Percentiles rank a stretch among this genome's conserved stretches.
Conservation (phyloP, 2,113 vertebrate species). For the Philantomba maxwellii region DNA sequence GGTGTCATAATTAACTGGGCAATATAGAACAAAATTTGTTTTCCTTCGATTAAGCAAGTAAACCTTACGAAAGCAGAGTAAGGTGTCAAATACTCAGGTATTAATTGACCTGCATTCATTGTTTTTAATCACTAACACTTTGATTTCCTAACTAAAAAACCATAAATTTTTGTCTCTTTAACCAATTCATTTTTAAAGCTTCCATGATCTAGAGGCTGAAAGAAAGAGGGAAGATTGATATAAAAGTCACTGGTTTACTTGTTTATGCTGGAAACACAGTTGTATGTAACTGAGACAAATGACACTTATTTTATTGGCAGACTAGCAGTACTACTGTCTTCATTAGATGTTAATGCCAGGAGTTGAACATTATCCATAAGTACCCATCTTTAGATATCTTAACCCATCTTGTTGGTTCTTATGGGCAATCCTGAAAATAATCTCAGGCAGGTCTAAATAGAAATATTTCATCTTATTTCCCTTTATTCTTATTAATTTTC, state of each 20-base stretch:
- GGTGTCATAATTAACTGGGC: not conserved
- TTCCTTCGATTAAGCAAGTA: not conserved
- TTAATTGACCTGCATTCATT: not conserved
- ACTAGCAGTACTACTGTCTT: not conserved
- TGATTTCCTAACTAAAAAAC: not conserved
- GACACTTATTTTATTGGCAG: not conserved
- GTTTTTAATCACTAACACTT: not conserved
- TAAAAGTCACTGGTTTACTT: not conserved
- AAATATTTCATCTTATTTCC: not conserved
- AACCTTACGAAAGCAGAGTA: not conserved
- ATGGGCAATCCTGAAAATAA: not conserved
- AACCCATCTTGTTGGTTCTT: not conserved
- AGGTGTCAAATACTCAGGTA: not conserved
- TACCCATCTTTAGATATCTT: not conserved
- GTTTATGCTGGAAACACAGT: not conserved
- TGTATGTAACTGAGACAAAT: not conserved
- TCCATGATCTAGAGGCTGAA: not conserved
- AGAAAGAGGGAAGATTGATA: not conserved
- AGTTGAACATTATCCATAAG: not conserved
- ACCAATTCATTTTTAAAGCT: not conserved
- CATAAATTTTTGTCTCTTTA: not conserved
- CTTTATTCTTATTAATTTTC: slow-evolving; percentile 4
- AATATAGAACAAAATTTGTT: not conserved
- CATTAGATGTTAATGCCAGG: not conserved
- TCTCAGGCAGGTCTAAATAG: not conserved